Evolutionary conservation across 2,888 invertebrate species (phyloP).

Genomic region (Eurois occulta): DNA sequence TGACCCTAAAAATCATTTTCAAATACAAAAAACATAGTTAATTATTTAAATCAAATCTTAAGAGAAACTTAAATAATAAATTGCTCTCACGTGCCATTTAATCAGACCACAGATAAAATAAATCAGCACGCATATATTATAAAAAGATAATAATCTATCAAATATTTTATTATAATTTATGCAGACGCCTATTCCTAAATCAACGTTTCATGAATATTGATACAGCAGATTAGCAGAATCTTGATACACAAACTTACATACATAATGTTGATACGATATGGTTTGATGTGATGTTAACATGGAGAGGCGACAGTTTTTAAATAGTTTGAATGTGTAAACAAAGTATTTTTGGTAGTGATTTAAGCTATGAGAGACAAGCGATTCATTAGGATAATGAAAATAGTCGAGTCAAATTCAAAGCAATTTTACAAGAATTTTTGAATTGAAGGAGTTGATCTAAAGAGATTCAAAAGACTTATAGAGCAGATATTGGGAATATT

Average conservation of each 20-base stretch:
- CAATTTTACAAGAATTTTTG: too few relatives aligned
- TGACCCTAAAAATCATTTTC: neutral
- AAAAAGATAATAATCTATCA: conserved; percentile 55
- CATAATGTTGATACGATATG: conserved; percentile 26
- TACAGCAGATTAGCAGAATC: conserved; percentile 51
- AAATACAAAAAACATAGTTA: neutral
- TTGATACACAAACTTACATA: conserved; percentile 45
- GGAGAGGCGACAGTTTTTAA: conserved; percentile 57
- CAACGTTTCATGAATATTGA: conserved; percentile 53
- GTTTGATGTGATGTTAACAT: conserved; percentile 41
- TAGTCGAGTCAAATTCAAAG: too few relatives aligned
- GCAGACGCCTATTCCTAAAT: conserved; percentile 49
- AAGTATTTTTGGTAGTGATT: conserved; percentile 38
- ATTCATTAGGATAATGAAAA: neutral
- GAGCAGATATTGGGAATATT: too few relatives aligned
- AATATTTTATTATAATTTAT: conserved; percentile 53
- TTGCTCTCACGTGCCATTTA: conserved; percentile 36
- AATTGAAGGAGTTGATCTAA: too few relatives aligned
- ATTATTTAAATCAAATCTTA: neutral
- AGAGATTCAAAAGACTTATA: too few relatives aligned
- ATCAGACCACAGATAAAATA: conserved; percentile 48
- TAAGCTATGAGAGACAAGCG: conserved; percentile 30
- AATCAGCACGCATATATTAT: conserved; percentile 48
- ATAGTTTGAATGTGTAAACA: conserved; percentile 59
- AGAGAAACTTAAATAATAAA: conserved; percentile 25